These are phyloP conservation scores for Colletes latitarsis DNA, from an alignment of 1,140 invertebrate species.

Conservation along the genomic window DNA sequence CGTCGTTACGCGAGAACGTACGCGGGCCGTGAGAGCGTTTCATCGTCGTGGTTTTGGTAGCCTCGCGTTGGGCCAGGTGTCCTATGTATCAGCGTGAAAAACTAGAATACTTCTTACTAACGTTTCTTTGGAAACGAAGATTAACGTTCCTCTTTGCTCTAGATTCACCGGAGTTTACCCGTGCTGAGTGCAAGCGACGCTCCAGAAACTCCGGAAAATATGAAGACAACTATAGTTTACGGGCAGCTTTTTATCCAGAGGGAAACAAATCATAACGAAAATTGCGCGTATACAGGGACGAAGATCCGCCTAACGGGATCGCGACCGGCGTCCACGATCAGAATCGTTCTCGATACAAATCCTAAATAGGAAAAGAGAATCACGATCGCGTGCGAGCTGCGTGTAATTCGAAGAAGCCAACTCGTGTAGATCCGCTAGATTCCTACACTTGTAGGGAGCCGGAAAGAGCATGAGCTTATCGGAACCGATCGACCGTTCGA, in stretches of 20 bases:
- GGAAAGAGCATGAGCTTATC: slow-evolving; percentile 7
- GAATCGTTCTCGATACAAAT: background rate
- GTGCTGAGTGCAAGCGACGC: slow-evolving; percentile 35
- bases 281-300: slow-evolving; percentile 16
- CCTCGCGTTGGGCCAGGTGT: background rate
- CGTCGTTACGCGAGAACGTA: background rate
- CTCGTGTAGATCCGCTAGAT: background rate
- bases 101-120: slow-evolving; percentile 58
- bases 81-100: slow-evolving; percentile 50
- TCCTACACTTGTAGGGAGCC: background rate
- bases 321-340: background rate
- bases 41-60: background rate
- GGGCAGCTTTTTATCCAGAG: slow-evolving; percentile 44
- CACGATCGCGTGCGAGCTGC: background rate
- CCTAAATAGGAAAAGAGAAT: background rate
- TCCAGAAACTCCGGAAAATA: slow-evolving; percentile 51
- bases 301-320: background rate
- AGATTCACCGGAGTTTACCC: slow-evolving; percentile 42
- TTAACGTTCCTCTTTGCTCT: slow-evolving; percentile 53
- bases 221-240: slow-evolving; percentile 54
- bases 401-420: slow-evolving; percentile 2
- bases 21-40: background rate
- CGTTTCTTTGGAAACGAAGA: slow-evolving; percentile 56
- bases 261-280: slow-evolving; percentile 46
- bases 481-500: background rate